Evolutionary conservation across 2,113 vertebrate species (phyloP), one percentile per base, ranked within the genome.

Genomic region (Daphoenositta chrysoptera): DNA sequence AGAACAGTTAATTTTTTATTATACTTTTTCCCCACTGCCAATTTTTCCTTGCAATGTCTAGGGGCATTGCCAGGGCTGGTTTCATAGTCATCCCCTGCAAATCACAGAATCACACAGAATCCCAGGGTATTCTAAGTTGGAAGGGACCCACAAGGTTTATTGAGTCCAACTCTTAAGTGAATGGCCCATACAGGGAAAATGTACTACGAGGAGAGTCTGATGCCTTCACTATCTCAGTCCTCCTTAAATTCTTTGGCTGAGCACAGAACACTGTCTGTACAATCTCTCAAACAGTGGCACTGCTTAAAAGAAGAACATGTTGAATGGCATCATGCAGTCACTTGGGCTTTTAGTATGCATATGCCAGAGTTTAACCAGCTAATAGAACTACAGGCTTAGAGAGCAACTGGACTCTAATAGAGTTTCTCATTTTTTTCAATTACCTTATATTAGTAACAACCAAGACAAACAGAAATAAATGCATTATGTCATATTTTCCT

Each of bases 191-290:
- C 8, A 73, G 19, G 23, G n/a, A 42, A 79, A 51, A 72, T 8
- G 7, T 35, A 11, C 31, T n/a, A 60, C 0, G 0, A 39, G 12
- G 10, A 47, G 27, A 28, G 30, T 15, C 33, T 37, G 20, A 53
- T 10, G 16, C 26, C 33, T 76, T 64, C 48, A n/a, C 13, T 60
- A 4, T 10, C 27, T 73, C 57, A 76, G 11, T 22, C 33, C 65
- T 83, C 39, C 63, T 58, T 45, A 73, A 72, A 73, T 80, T 72
- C n/a, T 58, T 50, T 47, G 39, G 12, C 20, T 61, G 31, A 86
- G n/a, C 24, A 85, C 45, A 87, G 53, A 69, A 57, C 22, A 14
- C 16, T 30, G 12, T 14, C 54, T 40, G 26, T 40, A 37, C 24
- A 58, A 16, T 12, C 31, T 58, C 68, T 48, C 51, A 57, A 61